Percentiles rank a stretch among this genome's conserved stretches.
These are phyloP conservation scores for Drosophila atroscutellata DNA, from an alignment of 2,888 invertebrate genomes.

Conservation along the genomic window DNA sequence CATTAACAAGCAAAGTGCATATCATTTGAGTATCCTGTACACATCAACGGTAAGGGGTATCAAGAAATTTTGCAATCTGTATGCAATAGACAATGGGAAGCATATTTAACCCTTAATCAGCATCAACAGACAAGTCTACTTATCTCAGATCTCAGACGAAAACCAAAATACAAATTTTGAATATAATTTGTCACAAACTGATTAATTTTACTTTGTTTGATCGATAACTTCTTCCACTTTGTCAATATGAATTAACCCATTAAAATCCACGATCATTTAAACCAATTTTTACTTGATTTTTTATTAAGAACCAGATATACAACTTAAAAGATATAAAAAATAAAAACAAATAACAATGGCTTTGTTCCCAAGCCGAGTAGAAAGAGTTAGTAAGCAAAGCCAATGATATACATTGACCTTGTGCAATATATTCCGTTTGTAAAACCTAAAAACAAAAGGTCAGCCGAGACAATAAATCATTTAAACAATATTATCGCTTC, in stretches of 20 bases:
- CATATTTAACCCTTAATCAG: not conserved
- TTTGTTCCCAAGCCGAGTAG: not conserved
- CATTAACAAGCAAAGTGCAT: conserved; percentile 24
- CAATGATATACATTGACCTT: not conserved
- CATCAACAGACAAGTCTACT: not conserved
- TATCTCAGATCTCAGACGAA: not conserved
- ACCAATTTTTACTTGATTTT: not conserved
- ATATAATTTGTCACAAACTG: not conserved
- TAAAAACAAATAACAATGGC: not conserved
- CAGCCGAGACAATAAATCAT: not conserved
- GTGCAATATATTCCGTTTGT: not conserved
- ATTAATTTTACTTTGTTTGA: not conserved
- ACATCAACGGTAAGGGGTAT: not conserved
- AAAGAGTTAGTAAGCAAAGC: not conserved
- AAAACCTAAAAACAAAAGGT: not conserved
- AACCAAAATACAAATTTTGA: not conserved
- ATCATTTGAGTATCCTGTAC: not conserved
- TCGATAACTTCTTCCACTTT: not conserved
- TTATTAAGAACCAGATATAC: not conserved
- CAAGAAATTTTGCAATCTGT: not conserved
- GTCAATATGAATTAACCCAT: not conserved
- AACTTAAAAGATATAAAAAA: not conserved
- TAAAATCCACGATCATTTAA: not conserved
- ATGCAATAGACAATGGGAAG: not conserved
- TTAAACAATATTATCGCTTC: not conserved